These are phyloP conservation scores for Albula goreensis DNA, from an alignment of 2,113 vertebrate species.

Conservation along the genomic window DNA sequence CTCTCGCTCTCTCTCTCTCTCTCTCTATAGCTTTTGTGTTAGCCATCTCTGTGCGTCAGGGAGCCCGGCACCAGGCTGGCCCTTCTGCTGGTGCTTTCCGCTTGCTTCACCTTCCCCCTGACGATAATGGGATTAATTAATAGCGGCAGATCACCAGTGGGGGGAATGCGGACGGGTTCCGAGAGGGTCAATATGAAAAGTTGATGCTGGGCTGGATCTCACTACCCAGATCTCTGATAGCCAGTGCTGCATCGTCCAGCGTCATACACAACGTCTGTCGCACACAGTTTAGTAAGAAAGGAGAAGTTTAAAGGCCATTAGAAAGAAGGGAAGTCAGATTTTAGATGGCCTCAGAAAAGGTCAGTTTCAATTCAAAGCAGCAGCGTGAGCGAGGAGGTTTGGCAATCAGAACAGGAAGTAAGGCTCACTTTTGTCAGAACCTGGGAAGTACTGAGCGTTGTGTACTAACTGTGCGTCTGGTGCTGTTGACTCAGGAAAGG, in stretches of 20 bases:
- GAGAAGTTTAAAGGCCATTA: neutral
- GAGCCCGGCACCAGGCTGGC: neutral
- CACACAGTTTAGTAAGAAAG: neutral
- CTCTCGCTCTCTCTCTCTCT: conserved; percentile 4
- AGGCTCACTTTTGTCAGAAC: conserved; percentile 6
- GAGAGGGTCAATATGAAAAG: neutral
- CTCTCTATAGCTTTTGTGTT: neutral
- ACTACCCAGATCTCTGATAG: neutral
- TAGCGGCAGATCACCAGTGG: neutral
- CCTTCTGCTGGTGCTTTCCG: conserved; percentile 25
- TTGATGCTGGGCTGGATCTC: neutral
- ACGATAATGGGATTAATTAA: conserved; percentile 32
- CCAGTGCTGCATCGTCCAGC: neutral
- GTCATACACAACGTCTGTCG: neutral
- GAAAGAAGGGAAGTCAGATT: neutral
- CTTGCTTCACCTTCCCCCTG: conserved; percentile 30
- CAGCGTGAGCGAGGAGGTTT: conserved; percentile 6
- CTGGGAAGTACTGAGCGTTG: neutral
- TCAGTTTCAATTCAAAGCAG: neutral
- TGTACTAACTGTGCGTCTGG: neutral
- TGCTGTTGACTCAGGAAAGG: neutral
- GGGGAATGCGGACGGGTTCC: neutral
- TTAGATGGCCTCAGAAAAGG: neutral
- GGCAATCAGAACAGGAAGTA: neutral
- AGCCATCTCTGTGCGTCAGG: neutral